Evolutionary conservation across 2,113 vertebrate species (phyloP).

Genomic region (Ptychochromis oligacanthus): DNA sequence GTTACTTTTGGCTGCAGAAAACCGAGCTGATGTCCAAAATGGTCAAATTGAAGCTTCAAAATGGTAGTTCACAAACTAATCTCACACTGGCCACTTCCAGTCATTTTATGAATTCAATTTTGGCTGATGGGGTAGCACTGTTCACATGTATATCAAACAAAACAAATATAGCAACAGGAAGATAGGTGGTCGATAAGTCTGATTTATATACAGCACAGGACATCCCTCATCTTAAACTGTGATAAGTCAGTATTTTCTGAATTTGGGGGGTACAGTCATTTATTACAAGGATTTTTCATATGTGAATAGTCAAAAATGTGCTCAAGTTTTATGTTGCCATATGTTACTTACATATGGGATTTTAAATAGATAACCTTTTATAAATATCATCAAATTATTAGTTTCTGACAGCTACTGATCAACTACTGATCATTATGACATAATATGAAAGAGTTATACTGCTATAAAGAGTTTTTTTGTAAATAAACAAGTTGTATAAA

Average conservation of each 20-base stretch:
- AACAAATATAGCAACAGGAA: no score
- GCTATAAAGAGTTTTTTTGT: rapidly evolving
- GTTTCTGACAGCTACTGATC: no score
- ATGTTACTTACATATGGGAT: no score
- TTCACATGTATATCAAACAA: background rate
- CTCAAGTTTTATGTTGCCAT: no score
- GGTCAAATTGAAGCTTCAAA: background rate
- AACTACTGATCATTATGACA: no score
- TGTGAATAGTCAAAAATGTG: no score
- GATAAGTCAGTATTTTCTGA: background rate
- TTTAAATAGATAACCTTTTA: no score
- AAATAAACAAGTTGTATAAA: background rate
- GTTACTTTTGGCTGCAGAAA: background rate
- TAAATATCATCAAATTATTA: no score
- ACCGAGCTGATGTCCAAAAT: background rate
- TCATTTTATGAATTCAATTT: background rate
- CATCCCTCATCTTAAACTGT: background rate
- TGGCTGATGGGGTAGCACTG: background rate
- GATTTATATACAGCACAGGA: background rate
- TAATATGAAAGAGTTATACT: background rate
- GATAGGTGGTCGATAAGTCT: background rate
- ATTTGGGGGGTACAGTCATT: rapidly evolving
- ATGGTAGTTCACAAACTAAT: background rate
- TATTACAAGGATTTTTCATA: no score
- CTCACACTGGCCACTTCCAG: background rate